These are phyloP conservation scores for Drusus annulatus DNA, from an alignment of 1,140 invertebrate species.

Conservation along the genomic window DNA sequence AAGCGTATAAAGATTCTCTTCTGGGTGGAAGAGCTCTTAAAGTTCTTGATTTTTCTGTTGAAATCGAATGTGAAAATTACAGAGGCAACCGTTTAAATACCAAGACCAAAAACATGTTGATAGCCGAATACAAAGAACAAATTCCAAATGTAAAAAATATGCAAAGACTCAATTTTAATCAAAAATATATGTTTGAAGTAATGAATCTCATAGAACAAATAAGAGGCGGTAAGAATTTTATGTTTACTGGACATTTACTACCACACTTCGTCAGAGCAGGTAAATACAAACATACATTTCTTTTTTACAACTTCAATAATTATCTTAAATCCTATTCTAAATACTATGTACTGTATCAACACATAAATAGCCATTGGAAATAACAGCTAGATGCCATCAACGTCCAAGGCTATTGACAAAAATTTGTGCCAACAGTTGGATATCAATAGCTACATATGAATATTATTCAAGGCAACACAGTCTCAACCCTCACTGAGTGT, in stretches of 20 bases:
- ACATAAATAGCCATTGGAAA: too few relatives aligned
- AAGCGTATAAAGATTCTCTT: constrained; percentile 61
- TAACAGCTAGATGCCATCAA: too few relatives aligned
- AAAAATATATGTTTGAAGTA: constrained; percentile 68
- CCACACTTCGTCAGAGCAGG: constrained; percentile 72
- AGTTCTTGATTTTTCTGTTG: constrained; percentile 70
- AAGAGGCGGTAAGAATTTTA: constrained; percentile 57
- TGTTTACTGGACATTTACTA: constrained; percentile 69
- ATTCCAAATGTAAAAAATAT: constrained; percentile 65
- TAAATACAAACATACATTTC: constrained; percentile 44
- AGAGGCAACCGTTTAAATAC: constrained; percentile 68
- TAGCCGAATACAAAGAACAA: constrained; percentile 67
- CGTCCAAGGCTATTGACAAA: too few relatives aligned
- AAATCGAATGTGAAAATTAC: constrained; percentile 74
- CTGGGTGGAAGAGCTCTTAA: constrained; percentile 67
- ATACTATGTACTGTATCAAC: too few relatives aligned
- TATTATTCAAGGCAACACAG: too few relatives aligned
- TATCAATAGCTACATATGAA: too few relatives aligned
- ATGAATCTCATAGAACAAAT: constrained; percentile 60
- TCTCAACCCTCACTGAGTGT: too few relatives aligned
- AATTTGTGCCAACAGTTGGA: too few relatives aligned
- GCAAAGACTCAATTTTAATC: constrained; percentile 64
- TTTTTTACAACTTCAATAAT: background rate
- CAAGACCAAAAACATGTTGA: constrained; percentile 62
- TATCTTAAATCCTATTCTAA: too few relatives aligned